phyloP scores from a whole-genome alignment of 2,888 invertebrate genomes.

The Keiferia lycopersicella region DNA sequence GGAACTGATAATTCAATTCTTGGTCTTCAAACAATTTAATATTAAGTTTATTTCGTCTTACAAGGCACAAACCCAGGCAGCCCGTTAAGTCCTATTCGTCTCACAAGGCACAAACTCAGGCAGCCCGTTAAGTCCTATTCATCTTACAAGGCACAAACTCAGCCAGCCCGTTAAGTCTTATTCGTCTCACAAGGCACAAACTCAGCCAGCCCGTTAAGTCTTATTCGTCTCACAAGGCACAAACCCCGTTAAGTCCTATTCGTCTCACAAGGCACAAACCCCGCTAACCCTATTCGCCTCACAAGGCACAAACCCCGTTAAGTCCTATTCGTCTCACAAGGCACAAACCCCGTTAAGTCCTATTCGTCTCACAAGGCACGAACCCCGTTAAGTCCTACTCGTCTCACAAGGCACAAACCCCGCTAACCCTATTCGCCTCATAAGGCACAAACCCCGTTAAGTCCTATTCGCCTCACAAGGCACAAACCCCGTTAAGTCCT shows the following conservation, averaged over 20 bases:
- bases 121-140: constrained; percentile 43
- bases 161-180: constrained; percentile 43
- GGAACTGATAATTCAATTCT: too few species aligned
- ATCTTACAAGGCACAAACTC: constrained; percentile 69
- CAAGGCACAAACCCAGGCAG: neutral
- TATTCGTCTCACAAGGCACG: too few species aligned
- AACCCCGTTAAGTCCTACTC: neutral
- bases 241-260: neutral
- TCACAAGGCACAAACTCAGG: constrained; percentile 67
- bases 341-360: constrained; percentile 71
- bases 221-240: too few species aligned
- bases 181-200: constrained; percentile 63
- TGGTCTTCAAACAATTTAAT: neutral
- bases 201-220: constrained; percentile 58
- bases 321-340: constrained; percentile 48
- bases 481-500: too few species aligned
- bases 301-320: too few species aligned
- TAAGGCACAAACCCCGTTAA: neutral
- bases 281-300: constrained; percentile 59
- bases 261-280: constrained; percentile 65
- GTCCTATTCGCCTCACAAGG: constrained; percentile 52
- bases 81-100: constrained; percentile 25
- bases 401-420: constrained; percentile 68
- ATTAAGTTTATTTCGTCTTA: neutral
- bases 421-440: constrained; percentile 57